Conservation (phyloP, 2,888 invertebrate species). For the Xestia xanthographa region DNA sequence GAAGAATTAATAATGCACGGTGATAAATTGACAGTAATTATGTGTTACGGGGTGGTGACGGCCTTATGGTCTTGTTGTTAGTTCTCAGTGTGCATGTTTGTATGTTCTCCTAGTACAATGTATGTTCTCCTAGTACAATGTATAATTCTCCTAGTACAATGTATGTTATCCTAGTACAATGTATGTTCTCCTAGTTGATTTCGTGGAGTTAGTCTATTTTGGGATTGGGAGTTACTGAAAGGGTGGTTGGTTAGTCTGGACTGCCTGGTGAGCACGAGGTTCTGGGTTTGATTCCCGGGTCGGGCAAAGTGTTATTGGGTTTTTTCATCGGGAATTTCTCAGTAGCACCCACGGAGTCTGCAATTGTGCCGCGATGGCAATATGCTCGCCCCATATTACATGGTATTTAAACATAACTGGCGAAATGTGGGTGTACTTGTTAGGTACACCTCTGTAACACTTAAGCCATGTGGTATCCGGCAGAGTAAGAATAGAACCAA, state of each 20-base stretch:
- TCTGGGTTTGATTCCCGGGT: neutral
- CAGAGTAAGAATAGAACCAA: too few relatives aligned
- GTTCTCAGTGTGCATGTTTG: conserved; percentile 36
- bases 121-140: conserved; percentile 24
- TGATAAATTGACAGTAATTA: conserved; percentile 87
- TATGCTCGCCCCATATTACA: neutral
- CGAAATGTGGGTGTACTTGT: too few relatives aligned
- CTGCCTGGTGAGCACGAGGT: neutral
- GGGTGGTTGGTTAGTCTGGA: neutral
- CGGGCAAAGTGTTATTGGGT: neutral
- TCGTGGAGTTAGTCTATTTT: conserved; percentile 17
- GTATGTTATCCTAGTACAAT: conserved; percentile 30
- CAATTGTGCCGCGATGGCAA: neutral
- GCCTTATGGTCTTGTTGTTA: conserved; percentile 22
- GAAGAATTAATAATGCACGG: conserved; percentile 86
- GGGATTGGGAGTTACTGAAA: neutral
- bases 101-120: conserved; percentile 16
- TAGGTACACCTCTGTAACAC: neutral
- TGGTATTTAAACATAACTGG: neutral
- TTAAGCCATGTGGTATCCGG: too few relatives aligned
- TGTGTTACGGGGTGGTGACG: conserved; percentile 72
- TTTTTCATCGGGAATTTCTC: neutral
- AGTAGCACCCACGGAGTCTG: neutral
- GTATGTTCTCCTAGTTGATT: conserved; percentile 38
- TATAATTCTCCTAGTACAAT: conserved; percentile 22